phyloP scores from a whole-genome alignment of 2,888 invertebrate genomes.

The Agapostemon virescens region DNA sequence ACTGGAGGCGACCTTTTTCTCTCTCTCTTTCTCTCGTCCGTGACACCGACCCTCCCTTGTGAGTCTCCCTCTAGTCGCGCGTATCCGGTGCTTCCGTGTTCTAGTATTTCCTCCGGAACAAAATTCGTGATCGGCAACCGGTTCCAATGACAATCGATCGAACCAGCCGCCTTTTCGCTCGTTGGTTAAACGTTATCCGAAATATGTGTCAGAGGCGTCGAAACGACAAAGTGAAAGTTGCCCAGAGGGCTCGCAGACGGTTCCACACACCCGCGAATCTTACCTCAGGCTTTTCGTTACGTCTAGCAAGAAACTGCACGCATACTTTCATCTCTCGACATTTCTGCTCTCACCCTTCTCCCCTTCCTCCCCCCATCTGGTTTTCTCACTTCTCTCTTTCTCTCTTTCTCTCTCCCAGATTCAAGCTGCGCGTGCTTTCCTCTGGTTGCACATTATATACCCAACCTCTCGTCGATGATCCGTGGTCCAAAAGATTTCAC shows the following conservation, averaged over 20 bases:
- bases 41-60: slow-evolving; percentile 1
- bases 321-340: slow-evolving; percentile 73
- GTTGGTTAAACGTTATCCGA: not conserved
- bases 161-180: not conserved
- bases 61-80: not conserved
- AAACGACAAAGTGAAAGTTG: slow-evolving; percentile 74
- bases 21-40: slow-evolving; percentile 34
- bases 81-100: slow-evolving; percentile 13
- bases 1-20: slow-evolving; percentile 38
- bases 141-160: slow-evolving; percentile 29
- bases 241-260: slow-evolving; percentile 36
- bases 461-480: slow-evolving; percentile 38
- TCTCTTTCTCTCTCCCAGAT: too few species aligned
- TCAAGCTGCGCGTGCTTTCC: slow-evolving; percentile 52
- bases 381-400: not conserved
- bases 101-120: not conserved
- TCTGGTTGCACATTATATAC: slow-evolving; percentile 40
- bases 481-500: slow-evolving; percentile 68
- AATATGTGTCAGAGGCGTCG: slow-evolving; percentile 68
- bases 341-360: not conserved
- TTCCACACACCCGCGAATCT: slow-evolving; percentile 8
- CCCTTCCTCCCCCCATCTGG: not conserved
- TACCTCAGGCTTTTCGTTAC: slow-evolving; percentile 16
- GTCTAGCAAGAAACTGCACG: slow-evolving; percentile 37
- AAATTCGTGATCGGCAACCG: not conserved